Evolutionary conservation across 2,113 vertebrate species (phyloP), one percentile per base, ranked within the genome.

Genomic region (Thymallus thymallus): DNA sequence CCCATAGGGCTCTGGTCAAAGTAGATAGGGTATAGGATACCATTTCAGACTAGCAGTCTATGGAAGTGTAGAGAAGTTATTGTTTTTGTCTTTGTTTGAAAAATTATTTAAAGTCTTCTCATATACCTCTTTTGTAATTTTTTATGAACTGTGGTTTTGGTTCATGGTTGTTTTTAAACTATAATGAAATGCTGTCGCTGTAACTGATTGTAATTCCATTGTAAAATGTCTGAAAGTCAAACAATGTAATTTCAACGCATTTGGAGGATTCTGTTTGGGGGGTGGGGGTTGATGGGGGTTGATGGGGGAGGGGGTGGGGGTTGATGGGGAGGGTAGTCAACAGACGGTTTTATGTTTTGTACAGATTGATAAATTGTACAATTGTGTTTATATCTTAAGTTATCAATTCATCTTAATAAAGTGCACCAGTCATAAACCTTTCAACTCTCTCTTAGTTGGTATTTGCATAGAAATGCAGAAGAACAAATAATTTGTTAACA

Each of bases 381-480:
- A 90, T 91, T 89, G 79, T 91, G 90, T 91, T 83, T 86, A 89
- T 90, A 91, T 86, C 88, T 91, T 91, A 90, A 91, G 86, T 91
- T 91, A 91, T 91, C 89, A 61, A 80, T 90, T 88, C 84, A 90
- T 90, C 86, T 88, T 87, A 90, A 90, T 90, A 91, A 91, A 91
- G 87, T 83, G 89, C 90, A 89, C 89, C 88, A 84, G 86, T 90
- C 83, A 88, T 88, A 88, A 88, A 91, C 80, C 85, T 89, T 83
- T 80, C 77, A 4, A 41, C 9, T 22, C 30, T n/a, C n/a, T 64
- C 18, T 48, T 1, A 5, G 56, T 22, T 60, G 12, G 1, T 22
- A 20, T 23, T 60, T 60, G n/a, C 48, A 4, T 51, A 51, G 5
- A 51, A 13, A 51, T 16, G 14, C 4, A 1, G 48, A 51, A 16